These are phyloP conservation scores for Aphodius sticticus DNA, from an alignment of 2,888 invertebrate genomes.

Conservation along the genomic window DNA sequence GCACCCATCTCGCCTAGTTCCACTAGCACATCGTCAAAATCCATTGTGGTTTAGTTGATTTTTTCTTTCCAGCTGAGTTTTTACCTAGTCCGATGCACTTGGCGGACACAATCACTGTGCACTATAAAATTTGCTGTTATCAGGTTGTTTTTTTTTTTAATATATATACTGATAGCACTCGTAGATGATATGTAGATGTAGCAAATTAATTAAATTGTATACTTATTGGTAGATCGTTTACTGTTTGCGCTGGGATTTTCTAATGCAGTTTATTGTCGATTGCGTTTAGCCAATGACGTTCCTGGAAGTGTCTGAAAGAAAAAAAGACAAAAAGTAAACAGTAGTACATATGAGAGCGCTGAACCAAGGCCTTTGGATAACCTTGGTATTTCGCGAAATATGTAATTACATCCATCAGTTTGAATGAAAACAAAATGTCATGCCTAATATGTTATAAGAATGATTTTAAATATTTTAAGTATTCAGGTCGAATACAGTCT, in stretches of 20 bases:
- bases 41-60: slow-evolving; percentile 55
- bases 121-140: background rate
- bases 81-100: background rate
- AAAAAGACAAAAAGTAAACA: background rate
- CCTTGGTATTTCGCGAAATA: background rate
- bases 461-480: no score
- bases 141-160: background rate
- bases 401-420: background rate
- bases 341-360: background rate
- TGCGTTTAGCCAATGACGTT: background rate
- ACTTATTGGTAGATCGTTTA: background rate
- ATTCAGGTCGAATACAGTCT: no score
- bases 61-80: background rate
- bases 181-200: background rate
- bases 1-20: slow-evolving; percentile 69
- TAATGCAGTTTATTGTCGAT: background rate
- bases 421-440: no score
- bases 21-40: slow-evolving; percentile 68
- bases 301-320: background rate
- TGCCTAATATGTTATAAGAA: no score
- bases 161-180: background rate
- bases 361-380: background rate
- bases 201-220: background rate
- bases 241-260: background rate
- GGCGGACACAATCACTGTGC: slow-evolving; percentile 5